Evolutionary conservation across 1,140 invertebrate species (phyloP), one percentile per base, ranked within the genome.

Genomic region (Samia ricini): DNA sequence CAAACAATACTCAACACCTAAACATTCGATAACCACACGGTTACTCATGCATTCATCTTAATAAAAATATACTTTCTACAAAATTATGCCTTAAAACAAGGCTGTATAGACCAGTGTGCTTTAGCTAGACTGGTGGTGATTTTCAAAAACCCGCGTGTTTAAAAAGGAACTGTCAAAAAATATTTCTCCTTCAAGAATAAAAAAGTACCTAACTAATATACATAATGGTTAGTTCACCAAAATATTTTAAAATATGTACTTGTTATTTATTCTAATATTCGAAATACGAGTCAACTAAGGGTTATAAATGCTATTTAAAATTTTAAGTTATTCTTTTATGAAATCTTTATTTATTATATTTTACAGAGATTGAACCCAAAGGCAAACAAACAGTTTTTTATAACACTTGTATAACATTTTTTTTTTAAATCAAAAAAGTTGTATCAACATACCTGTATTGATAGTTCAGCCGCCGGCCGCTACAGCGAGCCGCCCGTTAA

Each of bases 361-460:
- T 42, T 42, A 4, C 12, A 42, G 3, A 10, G 15, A 42, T 42
- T 1, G 12, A 42, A 15, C 15, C 8, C 10, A 15, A 15, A 42
- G n/a, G 7, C n/a, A 4, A 42, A 42, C 15, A 1, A n/a, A n/a
- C n/a, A n/a, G n/a, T n/a, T 12, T 42, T 10, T 42, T 15, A 42
- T 15, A 42, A 42, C 4, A 15, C 33, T 42, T 26, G 3, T 42
- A 15, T 10, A 42, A 42, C 15, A 4, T 42, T 42, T 42, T 36
- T 36, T 12, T 42, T 0, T 42, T 4, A 7, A 15, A n/a, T n/a
- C n/a, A 42, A 42, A 10, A 42, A 22, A 23, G 21, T 22, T 52
- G 15, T 22, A 21, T 19, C 19, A 51, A 79, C 83, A 84, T 76
- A 86, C 83, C 81, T 86, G 77, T 70, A 55, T 61, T 50, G 52